Base-by-base conservation (phyloP, 2,113 vertebrate species). In the Odontophorus gujanensis region DNA sequence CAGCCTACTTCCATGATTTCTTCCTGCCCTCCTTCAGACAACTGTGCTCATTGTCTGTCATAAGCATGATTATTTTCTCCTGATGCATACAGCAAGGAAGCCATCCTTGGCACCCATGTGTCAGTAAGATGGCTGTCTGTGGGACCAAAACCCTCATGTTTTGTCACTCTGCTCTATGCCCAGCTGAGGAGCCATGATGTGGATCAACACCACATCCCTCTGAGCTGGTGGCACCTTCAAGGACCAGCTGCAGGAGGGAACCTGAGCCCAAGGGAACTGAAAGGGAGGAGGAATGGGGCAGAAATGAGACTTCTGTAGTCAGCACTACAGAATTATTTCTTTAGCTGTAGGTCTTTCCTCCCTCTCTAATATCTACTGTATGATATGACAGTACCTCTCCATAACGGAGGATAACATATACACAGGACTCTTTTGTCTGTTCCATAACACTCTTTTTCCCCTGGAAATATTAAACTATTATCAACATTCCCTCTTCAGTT, bases 111-210 rank as follows among this genome's bases (percentile, higher is more conserved):
- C 42, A 58, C 28, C 36, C 25, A 62, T 4, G 2, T 24, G 13
- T 65, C 48, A 28, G 13, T 11, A 40, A 40, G 19, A 13, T 1
- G 4, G 34, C 13, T 30, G 61, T 38, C 80, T 9, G 9, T 0
- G 3, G 32, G 28, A 25, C 38, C 38, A 32, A 1, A 51, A 25
- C 13, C 47, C 24, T 24, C 32, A 18, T 11, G 7, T 67, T 90
- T 42, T 67, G 51, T 4, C 8, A 4, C 6, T 62, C 69, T 67
- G 9, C 58, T 42, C 57, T 48, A 36, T 2, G 51, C 13, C 20
- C 32, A 12, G 48, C 47, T 40, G 61, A 48, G 51, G 6, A 79
- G 13, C 8, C 1, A 0, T 26, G 0, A 0, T 32, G 66, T 69
- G 17, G 42, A 81, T 2, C 22, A 40, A 36, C 61, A 4, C 36